These are phyloP conservation scores for Sarcophaga caerulescens DNA, from an alignment of 2,888 invertebrate species.

Conservation along the genomic window DNA sequence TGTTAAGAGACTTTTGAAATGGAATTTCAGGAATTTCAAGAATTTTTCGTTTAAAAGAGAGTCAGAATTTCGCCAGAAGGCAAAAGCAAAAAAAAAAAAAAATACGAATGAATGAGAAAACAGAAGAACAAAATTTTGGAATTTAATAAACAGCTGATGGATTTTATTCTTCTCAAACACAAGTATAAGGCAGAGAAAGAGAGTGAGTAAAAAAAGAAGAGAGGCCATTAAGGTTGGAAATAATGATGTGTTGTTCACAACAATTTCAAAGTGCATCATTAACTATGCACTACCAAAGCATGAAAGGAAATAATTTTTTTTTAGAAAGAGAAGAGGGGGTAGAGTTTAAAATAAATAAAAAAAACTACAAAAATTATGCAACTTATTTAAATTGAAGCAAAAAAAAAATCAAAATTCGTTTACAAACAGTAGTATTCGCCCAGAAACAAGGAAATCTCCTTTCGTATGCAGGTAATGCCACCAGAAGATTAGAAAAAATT, in stretches of 20 bases:
- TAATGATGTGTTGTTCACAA: neutral
- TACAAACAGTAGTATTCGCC: too few species aligned
- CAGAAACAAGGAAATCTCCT: too few species aligned
- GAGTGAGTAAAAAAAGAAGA: neutral
- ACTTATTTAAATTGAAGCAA: too few species aligned
- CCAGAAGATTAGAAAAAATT: too few species aligned
- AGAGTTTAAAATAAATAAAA: too few species aligned
- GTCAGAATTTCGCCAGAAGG: slow-evolving; percentile 11
- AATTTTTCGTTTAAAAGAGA: slow-evolving; percentile 63
- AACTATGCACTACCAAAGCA: neutral
- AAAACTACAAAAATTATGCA: too few species aligned
- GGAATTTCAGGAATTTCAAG: slow-evolving; percentile 68
- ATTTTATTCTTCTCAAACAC: neutral
- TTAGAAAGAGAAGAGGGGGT: too few species aligned
- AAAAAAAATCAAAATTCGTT: too few species aligned
- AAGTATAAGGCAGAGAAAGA: slow-evolving; percentile 11
- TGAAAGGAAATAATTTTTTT: neutral
- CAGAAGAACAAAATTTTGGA: slow-evolving; percentile 13
- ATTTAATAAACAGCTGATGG: slow-evolving; percentile 59
- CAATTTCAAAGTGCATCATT: slow-evolving; percentile 6
- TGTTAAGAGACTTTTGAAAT: slow-evolving; percentile 45
- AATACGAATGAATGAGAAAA: neutral
- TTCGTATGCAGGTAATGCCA: too few species aligned
- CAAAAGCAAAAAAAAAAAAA: neutral
- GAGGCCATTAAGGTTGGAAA: neutral